Conservation (phyloP, 2,797 vertebrate genomes). For the Ctenopoma multispine region DNA sequence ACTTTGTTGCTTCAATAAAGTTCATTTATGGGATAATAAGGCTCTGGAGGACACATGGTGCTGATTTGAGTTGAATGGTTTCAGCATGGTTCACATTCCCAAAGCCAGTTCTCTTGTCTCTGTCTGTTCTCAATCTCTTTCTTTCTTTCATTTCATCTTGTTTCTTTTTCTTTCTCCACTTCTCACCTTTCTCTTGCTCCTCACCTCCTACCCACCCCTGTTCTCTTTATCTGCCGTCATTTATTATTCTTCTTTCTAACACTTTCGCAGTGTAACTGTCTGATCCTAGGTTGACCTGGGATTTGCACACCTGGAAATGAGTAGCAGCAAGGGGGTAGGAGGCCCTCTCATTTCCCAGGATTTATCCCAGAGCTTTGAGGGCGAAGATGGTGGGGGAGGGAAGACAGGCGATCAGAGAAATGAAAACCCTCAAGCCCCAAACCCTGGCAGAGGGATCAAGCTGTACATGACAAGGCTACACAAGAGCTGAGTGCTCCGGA, state of each 20-base stretch:
- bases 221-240: constrained; percentile 48
- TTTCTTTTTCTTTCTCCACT: constrained; percentile 62
- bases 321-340: constrained; percentile 59
- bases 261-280: constrained; percentile 55
- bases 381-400: constrained; percentile 44
- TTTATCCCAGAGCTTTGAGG: constrained; percentile 78
- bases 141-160: constrained; percentile 52
- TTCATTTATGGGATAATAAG: constrained; percentile 88
- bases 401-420: constrained; percentile 64
- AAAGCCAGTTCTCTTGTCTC: constrained; percentile 42
- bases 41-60: constrained; percentile 86
- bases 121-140: constrained; percentile 44
- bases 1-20: constrained; percentile 89
- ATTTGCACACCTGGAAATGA: constrained; percentile 81
- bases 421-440: constrained; percentile 69
- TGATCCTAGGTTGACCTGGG: constrained; percentile 80
- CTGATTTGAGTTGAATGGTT: constrained; percentile 87
- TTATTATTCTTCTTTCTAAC: constrained; percentile 62
- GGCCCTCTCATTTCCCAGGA: constrained; percentile 88
- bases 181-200: constrained; percentile 65
- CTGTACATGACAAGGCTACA: constrained; percentile 59
- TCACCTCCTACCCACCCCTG: constrained; percentile 37
- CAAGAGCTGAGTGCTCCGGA: constrained; percentile 46
- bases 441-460: constrained; percentile 58
- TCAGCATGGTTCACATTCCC: constrained; percentile 81